Base-by-base conservation (phyloP, 30 jellyfish, hydroid and myxozoan genomes). In the Aurelia coerulea region DNA sequence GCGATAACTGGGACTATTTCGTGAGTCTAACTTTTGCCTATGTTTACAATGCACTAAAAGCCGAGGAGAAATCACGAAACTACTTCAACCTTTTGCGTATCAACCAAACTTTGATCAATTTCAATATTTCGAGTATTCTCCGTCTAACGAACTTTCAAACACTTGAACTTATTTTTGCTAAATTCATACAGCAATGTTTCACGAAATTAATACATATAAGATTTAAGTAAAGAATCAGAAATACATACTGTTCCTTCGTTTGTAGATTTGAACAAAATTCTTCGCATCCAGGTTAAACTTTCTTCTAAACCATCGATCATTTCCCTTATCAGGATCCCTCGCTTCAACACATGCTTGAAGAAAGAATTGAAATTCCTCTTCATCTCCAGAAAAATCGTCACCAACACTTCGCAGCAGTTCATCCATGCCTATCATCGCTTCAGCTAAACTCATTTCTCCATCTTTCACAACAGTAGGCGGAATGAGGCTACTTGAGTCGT, bases 351-450 rank as follows among this genome's bases (percentile, higher is more conserved):
- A 81, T 10, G 87, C 97, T 39, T 88, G 93, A 10, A 88, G 41
- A 42, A 68, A 88, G 59, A 33, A 87, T 52, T 16, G 83, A 69
- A 81, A 93, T 64, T 93, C 98, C 59, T 88, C 98, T 52, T 93
- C 98, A 6, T 88, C 79, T n/a, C 97, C 98, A n/a, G 96, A 82
- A 52, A 93, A 79, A 52, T 92, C 98, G 10, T 68, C 64, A 33
- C 79, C 94, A 80, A 86, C 93, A 53, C 90, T 84, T 51, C 94
- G 92, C 12, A 91, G 84, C 56, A 91, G 62, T 46, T 83, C 94
- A 60, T 91, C 96, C 1, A 87, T 65, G 19, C 79, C 90, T 60
- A 54, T 37, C 62, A 91, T 58, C 34, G 93, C 93, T 35, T 79
- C 90, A 14, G 94, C 77, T 35, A 91, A 68, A 5, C 46, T 58